Percentiles rank a stretch among this genome's conserved stretches.
phyloP scores from a whole-genome alignment of 2,797 vertebrate genomes.

The Pangasius djambal region DNA sequence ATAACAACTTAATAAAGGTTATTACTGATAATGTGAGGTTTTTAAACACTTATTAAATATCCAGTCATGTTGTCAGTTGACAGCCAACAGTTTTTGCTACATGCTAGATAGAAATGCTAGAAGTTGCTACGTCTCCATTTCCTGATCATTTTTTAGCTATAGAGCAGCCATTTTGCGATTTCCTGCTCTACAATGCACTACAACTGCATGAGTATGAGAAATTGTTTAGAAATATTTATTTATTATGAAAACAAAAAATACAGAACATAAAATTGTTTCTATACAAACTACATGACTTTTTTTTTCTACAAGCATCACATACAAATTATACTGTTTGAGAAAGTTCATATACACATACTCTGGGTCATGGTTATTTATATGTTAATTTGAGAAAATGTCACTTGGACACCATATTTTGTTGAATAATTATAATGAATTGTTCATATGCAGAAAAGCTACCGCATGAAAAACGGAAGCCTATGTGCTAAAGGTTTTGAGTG shows the following conservation, averaged over 20 bases:
- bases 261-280: conserved; percentile 12
- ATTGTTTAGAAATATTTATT: conserved; percentile 1
- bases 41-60: not conserved
- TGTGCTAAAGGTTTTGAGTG: not conserved
- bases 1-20: not conserved
- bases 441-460: not conserved
- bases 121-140: not conserved
- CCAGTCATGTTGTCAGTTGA: not conserved
- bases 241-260: conserved; percentile 13
- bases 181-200: not conserved
- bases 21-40: not conserved
- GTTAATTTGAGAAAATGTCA: not conserved
- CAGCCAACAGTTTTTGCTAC: not conserved
- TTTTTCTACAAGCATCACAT: conserved; percentile 2
- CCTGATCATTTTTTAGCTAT: not conserved
- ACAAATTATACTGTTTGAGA: conserved; percentile 5
- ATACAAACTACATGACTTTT: conserved; percentile 5
- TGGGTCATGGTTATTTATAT: not conserved
- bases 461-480: not conserved
- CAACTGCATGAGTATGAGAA: not conserved
- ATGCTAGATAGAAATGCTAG: not conserved
- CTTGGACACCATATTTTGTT: conserved; percentile 1
- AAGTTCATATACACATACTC: conserved; percentile 11
- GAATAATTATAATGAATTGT: not conserved
- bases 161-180: not conserved